Evolutionary conservation across 2,888 invertebrate species (phyloP), one percentile per base, ranked within the genome.

Genomic region (Tigriopus californicus): DNA sequence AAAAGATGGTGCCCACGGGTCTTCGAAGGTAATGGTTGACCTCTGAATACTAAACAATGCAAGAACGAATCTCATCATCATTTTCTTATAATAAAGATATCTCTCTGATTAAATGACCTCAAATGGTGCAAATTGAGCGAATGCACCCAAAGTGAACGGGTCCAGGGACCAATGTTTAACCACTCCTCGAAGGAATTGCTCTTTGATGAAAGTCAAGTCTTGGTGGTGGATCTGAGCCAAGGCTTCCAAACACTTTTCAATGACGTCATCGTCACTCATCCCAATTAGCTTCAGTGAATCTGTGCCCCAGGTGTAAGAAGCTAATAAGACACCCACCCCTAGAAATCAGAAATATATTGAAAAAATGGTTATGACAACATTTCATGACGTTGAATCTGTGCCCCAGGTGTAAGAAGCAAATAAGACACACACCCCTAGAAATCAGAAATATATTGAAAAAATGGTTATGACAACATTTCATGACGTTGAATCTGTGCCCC

Each of bases 201-300:
- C 24, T 18, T 33, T 24, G 33, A 52, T 24, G 22, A 25, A 15
- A 10, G 5, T 2, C 25, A 25, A 13, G 10, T 24, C 22, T 13
- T 13, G 33, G 8, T 52, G 10, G 4, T 52, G 52, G 25, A 52
- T 33, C 22, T 52, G 22, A 33, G 52, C 22, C 11, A 52, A 4
- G 10, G 52, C 33, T 25, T 52, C 22, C 10, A 52, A 33, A 20
- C 52, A 24, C 22, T 52, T 33, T 11, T 24, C 24, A 11, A 52
- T 52, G 52, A 52, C 33, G 33, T 52, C 52, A 8, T 52, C 52
- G 4, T 52, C 22, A 13, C 20, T 52, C 52, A 52, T 52, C 4
- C 52, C 52, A 12, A 25, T 33, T 25, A 25, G 22, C 15, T 33
- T 24, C 20, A 24, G 13, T 22, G 52, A 24, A 52, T 52, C 52